A percentile compares a stretch with the other conserved stretches of the same genome.
Evolutionary conservation across 2,797 vertebrate genomes (phyloP).

Genomic region (Oceanodroma leucorhoa): DNA sequence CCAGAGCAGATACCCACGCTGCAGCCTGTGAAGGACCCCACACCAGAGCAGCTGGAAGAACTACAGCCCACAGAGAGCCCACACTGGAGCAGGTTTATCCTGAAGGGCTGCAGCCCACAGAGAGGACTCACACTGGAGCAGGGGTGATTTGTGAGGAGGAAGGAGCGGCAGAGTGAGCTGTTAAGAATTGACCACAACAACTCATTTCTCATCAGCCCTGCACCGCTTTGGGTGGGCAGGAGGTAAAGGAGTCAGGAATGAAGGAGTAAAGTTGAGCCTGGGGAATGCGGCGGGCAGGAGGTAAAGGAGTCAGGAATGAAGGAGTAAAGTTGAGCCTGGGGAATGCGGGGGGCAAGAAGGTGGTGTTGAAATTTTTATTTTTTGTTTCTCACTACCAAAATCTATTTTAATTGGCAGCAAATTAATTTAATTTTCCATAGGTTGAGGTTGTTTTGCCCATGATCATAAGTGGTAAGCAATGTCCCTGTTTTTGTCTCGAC

Average conservation of each 20-base stretch:
- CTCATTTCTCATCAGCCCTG: not conserved
- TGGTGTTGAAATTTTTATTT: not conserved
- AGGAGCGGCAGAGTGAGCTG: not conserved
- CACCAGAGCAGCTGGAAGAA: not conserved
- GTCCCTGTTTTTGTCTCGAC: not conserved
- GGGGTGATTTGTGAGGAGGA: not conserved
- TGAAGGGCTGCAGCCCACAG: not conserved
- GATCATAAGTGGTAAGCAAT: not conserved
- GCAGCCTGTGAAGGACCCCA: not conserved
- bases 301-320: not conserved
- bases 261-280: no score
- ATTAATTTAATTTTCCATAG: not conserved
- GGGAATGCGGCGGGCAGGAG: no score
- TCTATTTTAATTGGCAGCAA: not conserved
- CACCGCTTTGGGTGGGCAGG: accelerated
- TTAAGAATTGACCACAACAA: not conserved
- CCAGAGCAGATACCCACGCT: not conserved
- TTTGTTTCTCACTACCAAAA: not conserved
- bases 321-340: not conserved
- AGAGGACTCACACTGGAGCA: not conserved
- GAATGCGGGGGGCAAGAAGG: not conserved
- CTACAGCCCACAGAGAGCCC: not conserved
- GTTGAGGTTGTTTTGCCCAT: not conserved
- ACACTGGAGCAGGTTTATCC: not conserved
- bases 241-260: no score